Conservation (phyloP, 2,888 invertebrate genomes). For the Bugulina stolonifera region DNA sequence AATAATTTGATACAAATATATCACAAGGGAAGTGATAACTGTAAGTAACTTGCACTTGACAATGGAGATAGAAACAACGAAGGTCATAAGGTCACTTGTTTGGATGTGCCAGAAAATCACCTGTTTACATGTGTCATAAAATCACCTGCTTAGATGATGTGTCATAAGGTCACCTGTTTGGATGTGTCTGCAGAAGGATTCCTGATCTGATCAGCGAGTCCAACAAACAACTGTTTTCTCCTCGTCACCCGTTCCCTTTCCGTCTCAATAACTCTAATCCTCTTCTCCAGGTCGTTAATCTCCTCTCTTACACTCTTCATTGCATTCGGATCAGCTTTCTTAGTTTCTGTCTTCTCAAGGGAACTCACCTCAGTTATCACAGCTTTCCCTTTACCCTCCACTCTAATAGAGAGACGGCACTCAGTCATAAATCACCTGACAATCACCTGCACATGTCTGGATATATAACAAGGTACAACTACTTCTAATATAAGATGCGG, state of each 20-base stretch:
- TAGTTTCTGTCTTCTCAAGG: not conserved
- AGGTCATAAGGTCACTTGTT: too few relatives aligned
- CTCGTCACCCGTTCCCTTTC: not conserved
- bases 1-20: too few relatives aligned
- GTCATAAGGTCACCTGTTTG: not conserved
- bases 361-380: not conserved
- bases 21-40: too few relatives aligned
- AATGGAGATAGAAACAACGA: too few relatives aligned
- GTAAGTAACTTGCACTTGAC: too few relatives aligned
- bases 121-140: not conserved
- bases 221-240: not conserved
- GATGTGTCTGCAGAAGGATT: not conserved
- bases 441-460: too few relatives aligned
- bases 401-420: not conserved
- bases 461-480: too few relatives aligned
- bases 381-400: slow-evolving; percentile 9
- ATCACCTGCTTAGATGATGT: not conserved
- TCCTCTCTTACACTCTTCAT: not conserved
- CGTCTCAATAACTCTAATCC: not conserved
- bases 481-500: too few relatives aligned
- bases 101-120: too few relatives aligned
- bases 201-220: not conserved
- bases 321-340: not conserved
- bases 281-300: not conserved
- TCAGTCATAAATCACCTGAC: too few relatives aligned